Percentiles rank a stretch among this genome's conserved stretches.
Evolutionary conservation across 1,140 invertebrate species (phyloP).

Genomic region (Drosophila lacteicornis): DNA sequence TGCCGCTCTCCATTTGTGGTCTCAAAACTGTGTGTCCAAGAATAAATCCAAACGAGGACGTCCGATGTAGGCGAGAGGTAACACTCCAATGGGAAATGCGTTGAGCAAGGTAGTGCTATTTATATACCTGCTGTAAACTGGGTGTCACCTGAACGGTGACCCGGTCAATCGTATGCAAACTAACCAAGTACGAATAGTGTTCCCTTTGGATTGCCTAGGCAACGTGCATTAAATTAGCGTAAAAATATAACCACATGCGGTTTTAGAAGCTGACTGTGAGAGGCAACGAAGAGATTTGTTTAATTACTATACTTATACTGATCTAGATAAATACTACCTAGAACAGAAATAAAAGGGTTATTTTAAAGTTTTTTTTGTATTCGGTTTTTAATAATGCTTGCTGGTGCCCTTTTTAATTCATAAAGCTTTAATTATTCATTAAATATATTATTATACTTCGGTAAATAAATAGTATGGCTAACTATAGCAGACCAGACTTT

Average conservation of each 20-base stretch:
- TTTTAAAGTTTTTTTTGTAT: too few relatives aligned
- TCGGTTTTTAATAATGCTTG: too few relatives aligned
- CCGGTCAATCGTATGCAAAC: constrained; percentile 17
- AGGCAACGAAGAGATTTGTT: too few relatives aligned
- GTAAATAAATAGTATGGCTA: not conserved
- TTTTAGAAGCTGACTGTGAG: not conserved
- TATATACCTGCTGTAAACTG: not conserved
- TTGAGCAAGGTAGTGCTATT: not conserved
- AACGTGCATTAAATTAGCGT: not conserved
- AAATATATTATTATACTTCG: not conserved
- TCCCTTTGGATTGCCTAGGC: constrained; percentile 1
- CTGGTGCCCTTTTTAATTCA: not conserved
- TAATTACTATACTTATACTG: too few relatives aligned
- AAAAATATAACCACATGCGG: not conserved
- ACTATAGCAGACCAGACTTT: too few relatives aligned
- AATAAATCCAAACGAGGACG: too few relatives aligned
- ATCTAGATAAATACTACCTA: too few relatives aligned
- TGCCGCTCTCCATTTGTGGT: constrained; percentile 18
- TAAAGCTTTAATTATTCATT: not conserved
- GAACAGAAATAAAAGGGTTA: too few relatives aligned
- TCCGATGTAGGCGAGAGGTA: not conserved
- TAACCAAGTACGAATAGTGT: not conserved
- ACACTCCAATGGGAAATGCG: constrained; percentile 4
- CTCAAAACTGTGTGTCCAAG: not conserved
- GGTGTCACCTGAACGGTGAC: constrained; percentile 11